These are phyloP conservation scores for Chionodraco myersi DNA, from an alignment of 2,113 vertebrate genomes.

Conservation along the genomic window DNA sequence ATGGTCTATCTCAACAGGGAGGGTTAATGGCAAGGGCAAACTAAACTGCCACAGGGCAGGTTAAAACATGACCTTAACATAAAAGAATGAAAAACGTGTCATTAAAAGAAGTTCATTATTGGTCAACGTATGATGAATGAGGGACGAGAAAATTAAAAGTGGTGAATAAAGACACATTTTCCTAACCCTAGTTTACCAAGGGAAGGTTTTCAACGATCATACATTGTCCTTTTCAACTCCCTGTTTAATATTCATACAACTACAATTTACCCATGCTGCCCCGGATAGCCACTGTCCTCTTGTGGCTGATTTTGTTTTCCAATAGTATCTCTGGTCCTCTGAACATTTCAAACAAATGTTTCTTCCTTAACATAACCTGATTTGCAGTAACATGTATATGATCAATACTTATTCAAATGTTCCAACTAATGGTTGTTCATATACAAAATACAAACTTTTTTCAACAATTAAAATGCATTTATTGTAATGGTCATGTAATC, in stretches of 20 bases:
- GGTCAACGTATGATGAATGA: constrained; percentile 43
- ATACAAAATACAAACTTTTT: neutral
- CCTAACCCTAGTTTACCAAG: constrained; percentile 28
- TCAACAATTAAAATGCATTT: no score
- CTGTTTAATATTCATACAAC: constrained; percentile 29
- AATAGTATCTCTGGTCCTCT: neutral
- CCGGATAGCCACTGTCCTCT: neutral
- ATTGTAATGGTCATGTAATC: no score
- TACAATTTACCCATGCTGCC: neutral
- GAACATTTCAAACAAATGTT: neutral
- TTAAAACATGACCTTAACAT: constrained; percentile 28
- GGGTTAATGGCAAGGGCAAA: constrained; percentile 59
- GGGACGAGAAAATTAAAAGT: constrained; percentile 19
- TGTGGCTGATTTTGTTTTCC: neutral
- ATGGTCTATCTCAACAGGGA: constrained; percentile 23
- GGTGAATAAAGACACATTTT: constrained; percentile 4
- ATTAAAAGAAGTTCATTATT: constrained; percentile 24
- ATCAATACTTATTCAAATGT: neutral
- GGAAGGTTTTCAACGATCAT: neutral
- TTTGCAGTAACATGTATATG: neutral
- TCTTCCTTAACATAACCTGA: neutral
- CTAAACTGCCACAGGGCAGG: constrained; percentile 22
- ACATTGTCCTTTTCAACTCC: constrained; percentile 10
- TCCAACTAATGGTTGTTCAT: neutral
- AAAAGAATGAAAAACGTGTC: constrained; percentile 41